Conservation (phyloP, 2,113 vertebrate genomes). For the Daphoenositta chrysoptera region DNA sequence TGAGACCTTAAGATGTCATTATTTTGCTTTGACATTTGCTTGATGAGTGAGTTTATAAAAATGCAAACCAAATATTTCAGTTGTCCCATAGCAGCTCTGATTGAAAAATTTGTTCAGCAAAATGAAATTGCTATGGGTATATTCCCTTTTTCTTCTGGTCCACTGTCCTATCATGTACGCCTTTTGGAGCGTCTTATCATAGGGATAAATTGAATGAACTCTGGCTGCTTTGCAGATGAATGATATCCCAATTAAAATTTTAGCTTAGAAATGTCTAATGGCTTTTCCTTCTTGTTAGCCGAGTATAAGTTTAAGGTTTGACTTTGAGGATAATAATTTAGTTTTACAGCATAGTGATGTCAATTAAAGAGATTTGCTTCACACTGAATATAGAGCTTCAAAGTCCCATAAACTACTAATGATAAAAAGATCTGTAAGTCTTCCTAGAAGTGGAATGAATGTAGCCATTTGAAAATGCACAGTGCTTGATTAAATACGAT, state of each 20-base stretch:
- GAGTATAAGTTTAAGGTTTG: background rate
- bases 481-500: conserved; percentile 35
- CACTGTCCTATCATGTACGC: background rate
- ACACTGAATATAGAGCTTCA: background rate
- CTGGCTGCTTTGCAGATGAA: background rate
- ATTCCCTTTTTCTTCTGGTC: background rate
- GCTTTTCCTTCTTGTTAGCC: background rate
- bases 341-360: background rate
- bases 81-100: background rate
- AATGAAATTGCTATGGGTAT: background rate
- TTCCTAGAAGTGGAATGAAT: conserved; percentile 14
- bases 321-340: background rate
- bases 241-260: background rate
- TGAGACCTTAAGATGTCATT: background rate
- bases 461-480: background rate
- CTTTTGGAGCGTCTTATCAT: background rate
- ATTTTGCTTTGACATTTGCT: background rate
- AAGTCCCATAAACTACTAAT: background rate
- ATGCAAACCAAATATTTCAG: background rate
- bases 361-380: conserved; percentile 41
- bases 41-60: background rate
- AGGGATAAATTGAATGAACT: background rate
- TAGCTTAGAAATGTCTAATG: background rate
- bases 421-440: conserved; percentile 2
- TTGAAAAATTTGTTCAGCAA: background rate